These are phyloP conservation scores for Coptodon rendalli DNA, from an alignment of 2,113 vertebrate genomes.

Conservation along the genomic window DNA sequence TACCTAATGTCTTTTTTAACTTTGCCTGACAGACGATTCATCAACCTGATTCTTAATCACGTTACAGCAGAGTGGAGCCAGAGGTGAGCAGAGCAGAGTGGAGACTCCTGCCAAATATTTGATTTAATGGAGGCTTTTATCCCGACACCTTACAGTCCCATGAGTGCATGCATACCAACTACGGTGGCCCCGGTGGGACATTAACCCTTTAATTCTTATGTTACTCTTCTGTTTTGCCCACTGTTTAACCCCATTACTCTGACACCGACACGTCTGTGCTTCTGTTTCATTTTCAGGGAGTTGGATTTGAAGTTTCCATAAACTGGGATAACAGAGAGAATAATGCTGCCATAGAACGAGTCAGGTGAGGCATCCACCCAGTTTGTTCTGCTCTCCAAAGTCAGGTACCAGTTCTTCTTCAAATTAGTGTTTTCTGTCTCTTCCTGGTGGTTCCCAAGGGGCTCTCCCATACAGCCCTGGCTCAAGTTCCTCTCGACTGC, in stretches of 20 bases:
- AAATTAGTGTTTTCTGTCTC: not conserved
- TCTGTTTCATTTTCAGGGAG: not conserved
- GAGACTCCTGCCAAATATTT: not conserved
- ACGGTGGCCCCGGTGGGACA: constrained; percentile 19
- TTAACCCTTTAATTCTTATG: not conserved
- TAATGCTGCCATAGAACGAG: not conserved
- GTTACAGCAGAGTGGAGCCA: constrained; percentile 37
- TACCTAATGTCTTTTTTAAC: constrained; percentile 43
- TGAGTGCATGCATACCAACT: not conserved
- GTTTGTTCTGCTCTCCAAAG: not conserved
- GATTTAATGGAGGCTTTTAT: constrained; percentile 38
- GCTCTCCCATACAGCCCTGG: not conserved
- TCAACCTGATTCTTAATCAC: constrained; percentile 27
- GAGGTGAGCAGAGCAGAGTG: constrained; percentile 15
- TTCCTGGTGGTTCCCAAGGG: not conserved
- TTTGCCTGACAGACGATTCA: constrained; percentile 49
- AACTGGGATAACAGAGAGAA: not conserved
- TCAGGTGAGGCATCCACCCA: not conserved
- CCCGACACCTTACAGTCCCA: constrained; percentile 32
- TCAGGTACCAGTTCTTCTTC: not conserved
- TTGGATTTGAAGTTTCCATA: not conserved
- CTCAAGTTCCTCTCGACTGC: not conserved
- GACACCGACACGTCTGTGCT: not conserved
- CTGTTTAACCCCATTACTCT: accelerated
- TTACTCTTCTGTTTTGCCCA: not conserved